phyloP scores from a whole-genome alignment of 1,140 invertebrate genomes.

The Dryas iulia region DNA sequence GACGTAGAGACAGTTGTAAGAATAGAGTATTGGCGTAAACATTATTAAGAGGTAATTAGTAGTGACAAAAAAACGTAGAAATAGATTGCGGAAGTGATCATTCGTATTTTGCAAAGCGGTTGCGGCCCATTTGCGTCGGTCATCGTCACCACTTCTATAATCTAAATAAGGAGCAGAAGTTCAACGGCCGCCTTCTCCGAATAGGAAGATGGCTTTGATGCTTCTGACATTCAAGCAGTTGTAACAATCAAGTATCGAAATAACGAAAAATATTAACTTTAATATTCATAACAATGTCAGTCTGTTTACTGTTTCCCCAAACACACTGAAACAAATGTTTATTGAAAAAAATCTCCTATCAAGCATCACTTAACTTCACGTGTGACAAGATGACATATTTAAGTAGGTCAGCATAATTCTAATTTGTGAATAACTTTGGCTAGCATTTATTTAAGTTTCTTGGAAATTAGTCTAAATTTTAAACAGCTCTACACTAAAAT shows the following conservation, averaged over 20 bases:
- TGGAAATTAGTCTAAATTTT: constrained; percentile 47
- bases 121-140: constrained; percentile 56
- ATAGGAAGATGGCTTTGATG: constrained; percentile 58
- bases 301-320: neutral
- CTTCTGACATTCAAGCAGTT: constrained; percentile 41
- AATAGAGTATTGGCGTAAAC: neutral
- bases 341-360: neutral
- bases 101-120: constrained; percentile 62
- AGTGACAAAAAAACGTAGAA: constrained; percentile 26
- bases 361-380: constrained; percentile 5
- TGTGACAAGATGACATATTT: constrained; percentile 31
- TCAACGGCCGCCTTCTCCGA: constrained; percentile 63
- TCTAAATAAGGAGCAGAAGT: constrained; percentile 79
- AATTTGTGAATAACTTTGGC: constrained; percentile 37
- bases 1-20: neutral
- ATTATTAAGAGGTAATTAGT: neutral
- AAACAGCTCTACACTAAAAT: constrained; percentile 43
- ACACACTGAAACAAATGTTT: neutral
- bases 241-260: neutral
- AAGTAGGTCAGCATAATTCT: constrained; percentile 54
- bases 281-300: neutral
- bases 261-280: neutral
- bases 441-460: constrained; percentile 38
- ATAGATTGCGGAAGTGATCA: constrained; percentile 67
- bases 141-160: constrained; percentile 74